phyloP scores from a whole-genome alignment of 2,113 vertebrate species.

The Catharus bicknelli region DNA sequence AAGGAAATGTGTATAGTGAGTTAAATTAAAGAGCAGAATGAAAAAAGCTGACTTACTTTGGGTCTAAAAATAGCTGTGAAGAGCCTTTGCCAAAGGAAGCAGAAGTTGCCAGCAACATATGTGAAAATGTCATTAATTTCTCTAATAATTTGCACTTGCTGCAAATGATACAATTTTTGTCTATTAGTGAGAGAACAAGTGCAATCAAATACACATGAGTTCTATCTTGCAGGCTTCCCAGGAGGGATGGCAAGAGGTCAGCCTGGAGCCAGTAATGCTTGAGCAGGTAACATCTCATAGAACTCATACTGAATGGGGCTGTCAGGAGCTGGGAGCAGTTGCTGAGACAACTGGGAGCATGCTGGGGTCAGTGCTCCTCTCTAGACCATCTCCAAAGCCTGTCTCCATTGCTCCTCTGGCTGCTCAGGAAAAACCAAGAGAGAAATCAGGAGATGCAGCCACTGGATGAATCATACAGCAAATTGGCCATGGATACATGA shows the following conservation, averaged over 20 bases:
- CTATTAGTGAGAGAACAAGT: background rate
- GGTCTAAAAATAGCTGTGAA: background rate
- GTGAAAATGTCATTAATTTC: conserved; percentile 32
- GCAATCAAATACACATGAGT: background rate
- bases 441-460: background rate
- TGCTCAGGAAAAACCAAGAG: background rate
- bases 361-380: background rate
- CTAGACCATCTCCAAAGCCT: background rate
- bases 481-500: background rate
- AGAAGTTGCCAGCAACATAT: conserved; percentile 21
- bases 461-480: background rate
- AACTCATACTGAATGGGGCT: background rate
- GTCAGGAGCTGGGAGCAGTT: background rate
- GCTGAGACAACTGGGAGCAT: background rate
- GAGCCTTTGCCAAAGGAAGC: conserved; percentile 32
- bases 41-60: background rate
- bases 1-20: background rate
- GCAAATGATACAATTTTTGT: background rate
- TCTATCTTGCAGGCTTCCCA: rapidly evolving
- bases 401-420: background rate
- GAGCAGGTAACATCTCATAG: background rate
- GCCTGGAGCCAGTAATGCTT: rapidly evolving
- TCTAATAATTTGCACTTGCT: conserved; percentile 16
- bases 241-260: background rate
- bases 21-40: conserved; percentile 6